Conservation (phyloP, 1,140 invertebrate genomes). For the Cherax quadricarinatus region DNA sequence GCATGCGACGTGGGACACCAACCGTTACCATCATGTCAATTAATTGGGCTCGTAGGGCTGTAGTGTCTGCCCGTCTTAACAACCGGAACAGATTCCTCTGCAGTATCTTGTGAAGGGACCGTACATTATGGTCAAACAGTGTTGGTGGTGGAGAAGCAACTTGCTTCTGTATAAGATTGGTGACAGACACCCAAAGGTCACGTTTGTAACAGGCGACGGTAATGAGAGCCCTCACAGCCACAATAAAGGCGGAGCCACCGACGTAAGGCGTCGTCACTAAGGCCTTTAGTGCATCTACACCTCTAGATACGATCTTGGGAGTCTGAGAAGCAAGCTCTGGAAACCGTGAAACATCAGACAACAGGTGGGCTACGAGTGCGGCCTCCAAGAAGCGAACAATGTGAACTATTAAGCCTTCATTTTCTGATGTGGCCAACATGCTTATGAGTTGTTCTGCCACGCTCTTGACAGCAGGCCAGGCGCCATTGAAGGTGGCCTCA, state of each 20-base stretch:
- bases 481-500: slow-evolving; percentile 42
- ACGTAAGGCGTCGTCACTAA: slow-evolving; percentile 68
- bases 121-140: slow-evolving; percentile 70
- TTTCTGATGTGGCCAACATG: slow-evolving; percentile 55
- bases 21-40: slow-evolving; percentile 71
- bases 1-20: slow-evolving; percentile 67
- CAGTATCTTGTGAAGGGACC: slow-evolving; percentile 69
- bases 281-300: slow-evolving; percentile 44
- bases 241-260: slow-evolving; percentile 64
- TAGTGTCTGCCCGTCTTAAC: slow-evolving; percentile 52
- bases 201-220: slow-evolving; percentile 71
- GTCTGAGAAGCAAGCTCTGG: slow-evolving; percentile 29
- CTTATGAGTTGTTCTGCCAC: slow-evolving; percentile 60
- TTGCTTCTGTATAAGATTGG: slow-evolving; percentile 54
- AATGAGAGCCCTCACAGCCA: slow-evolving; percentile 62
- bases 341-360: slow-evolving; percentile 53
- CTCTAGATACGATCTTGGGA: slow-evolving; percentile 47
- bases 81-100: slow-evolving; percentile 69
- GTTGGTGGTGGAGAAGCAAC: slow-evolving; percentile 68
- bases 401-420: slow-evolving; percentile 68
- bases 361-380: slow-evolving; percentile 62
- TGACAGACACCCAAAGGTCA: slow-evolving; percentile 59
- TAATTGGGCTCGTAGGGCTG: slow-evolving; percentile 34
- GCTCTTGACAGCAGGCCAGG: slow-evolving; percentile 56
- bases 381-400: slow-evolving; percentile 70